These are phyloP conservation scores for Spisula solida DNA, from an alignment of 2,888 invertebrate genomes.

Conservation along the genomic window DNA sequence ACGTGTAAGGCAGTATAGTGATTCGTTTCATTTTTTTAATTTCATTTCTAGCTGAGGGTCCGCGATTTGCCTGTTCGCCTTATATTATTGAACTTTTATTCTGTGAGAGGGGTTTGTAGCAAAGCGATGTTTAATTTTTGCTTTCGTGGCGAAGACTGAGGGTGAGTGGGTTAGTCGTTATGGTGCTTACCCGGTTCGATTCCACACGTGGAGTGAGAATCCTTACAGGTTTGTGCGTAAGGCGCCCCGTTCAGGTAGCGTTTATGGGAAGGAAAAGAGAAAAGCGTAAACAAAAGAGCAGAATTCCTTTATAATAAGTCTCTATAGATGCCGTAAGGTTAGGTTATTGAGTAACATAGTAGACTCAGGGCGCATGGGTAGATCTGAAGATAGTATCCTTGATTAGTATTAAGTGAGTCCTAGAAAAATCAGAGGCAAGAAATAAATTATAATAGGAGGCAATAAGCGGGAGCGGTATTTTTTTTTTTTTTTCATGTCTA, in stretches of 20 bases:
- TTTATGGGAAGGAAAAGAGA: too few relatives aligned
- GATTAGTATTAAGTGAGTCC: too few relatives aligned
- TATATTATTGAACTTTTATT: constrained; percentile 48
- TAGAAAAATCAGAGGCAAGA: too few relatives aligned
- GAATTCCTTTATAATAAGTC: too few relatives aligned
- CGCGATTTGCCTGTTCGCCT: constrained; percentile 30
- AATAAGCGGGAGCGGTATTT: too few relatives aligned
- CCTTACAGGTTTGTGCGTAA: background rate
- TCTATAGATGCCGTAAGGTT: too few relatives aligned
- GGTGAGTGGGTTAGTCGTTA: constrained; percentile 4
- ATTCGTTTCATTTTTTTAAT: constrained; percentile 88
- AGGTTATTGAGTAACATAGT: too few relatives aligned
- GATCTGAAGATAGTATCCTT: too few relatives aligned
- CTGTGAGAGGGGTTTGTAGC: constrained; percentile 39
- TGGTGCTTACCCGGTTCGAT: constrained; percentile 17
- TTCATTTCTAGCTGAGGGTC: constrained; percentile 52
- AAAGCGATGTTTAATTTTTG: constrained; percentile 25
- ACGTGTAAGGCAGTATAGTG: constrained; percentile 92
- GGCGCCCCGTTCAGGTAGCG: background rate
- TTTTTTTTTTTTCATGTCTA: too few relatives aligned
- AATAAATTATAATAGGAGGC: too few relatives aligned
- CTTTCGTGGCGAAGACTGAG: background rate
- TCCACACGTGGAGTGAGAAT: constrained; percentile 18
- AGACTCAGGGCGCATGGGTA: too few relatives aligned
- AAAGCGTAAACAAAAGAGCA: too few relatives aligned